A percentile compares a stretch with the other conserved stretches of the same genome.
phyloP scores from a whole-genome alignment of 2,888 invertebrate genomes.

The Cantharis flavilabris region DNA sequence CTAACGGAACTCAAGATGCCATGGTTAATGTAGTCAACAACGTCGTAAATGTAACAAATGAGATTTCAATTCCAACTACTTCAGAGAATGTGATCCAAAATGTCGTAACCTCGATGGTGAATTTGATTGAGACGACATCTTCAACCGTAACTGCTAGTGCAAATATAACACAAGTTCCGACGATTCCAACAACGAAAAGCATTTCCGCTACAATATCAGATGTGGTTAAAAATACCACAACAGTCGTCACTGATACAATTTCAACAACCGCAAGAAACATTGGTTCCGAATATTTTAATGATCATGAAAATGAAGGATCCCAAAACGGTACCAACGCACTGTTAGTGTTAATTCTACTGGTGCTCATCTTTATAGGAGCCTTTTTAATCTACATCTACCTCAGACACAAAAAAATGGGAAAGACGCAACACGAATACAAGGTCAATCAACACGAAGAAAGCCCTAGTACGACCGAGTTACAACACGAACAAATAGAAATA shows the following conservation, averaged over 20 bases:
- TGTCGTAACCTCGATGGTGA: neutral
- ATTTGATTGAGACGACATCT: conserved; percentile 6
- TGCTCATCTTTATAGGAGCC: neutral
- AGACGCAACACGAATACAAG: neutral
- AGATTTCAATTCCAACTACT: neutral
- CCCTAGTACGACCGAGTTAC: neutral
- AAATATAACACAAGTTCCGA: conserved; percentile 2
- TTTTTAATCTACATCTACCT: neutral
- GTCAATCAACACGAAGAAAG: neutral
- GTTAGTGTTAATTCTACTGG: neutral
- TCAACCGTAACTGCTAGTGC: neutral
- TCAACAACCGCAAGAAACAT: neutral
- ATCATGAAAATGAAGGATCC: neutral
- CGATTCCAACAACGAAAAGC: conserved; percentile 25
- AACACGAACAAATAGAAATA: neutral
- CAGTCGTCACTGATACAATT: neutral
- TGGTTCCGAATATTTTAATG: neutral
- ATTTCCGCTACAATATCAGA: neutral
- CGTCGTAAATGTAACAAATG: neutral
- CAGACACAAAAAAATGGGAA: neutral
- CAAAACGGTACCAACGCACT: neutral
- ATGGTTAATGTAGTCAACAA: neutral
- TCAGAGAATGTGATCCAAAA: conserved; percentile 4
- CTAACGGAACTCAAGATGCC: neutral
- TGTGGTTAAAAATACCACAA: neutral